Conservation (phyloP, 2,797 vertebrate genomes). For the Falco berigora region DNA sequence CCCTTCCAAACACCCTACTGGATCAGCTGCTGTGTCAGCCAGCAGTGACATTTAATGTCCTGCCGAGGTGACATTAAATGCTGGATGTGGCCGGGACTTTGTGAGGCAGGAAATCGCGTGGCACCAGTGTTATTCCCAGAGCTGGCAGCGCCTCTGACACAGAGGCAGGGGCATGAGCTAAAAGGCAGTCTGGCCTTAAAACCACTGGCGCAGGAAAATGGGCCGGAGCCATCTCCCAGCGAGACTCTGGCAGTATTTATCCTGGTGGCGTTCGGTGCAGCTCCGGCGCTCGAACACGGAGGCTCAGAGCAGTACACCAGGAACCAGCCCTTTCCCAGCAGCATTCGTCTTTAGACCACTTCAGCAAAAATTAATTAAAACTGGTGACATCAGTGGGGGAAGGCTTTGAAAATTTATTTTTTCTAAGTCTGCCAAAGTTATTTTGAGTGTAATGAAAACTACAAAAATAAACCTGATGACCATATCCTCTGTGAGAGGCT, state of each 20-base stretch:
- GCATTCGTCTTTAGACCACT: neutral
- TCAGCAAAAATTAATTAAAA: constrained; percentile 61
- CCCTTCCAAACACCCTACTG: neutral
- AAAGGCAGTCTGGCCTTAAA: constrained; percentile 21
- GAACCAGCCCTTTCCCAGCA: neutral
- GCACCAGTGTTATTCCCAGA: neutral
- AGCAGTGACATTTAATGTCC: neutral
- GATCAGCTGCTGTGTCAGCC: neutral
- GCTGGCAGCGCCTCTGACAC: neutral
- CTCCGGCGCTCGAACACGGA: neutral
- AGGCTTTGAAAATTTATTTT: constrained; percentile 56
- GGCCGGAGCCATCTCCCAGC: neutral
- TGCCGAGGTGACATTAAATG: neutral
- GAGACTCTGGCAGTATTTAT: neutral
- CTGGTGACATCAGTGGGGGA: constrained; percentile 37
- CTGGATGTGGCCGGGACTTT: neutral
- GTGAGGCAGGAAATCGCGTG: neutral
- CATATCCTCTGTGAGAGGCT: constrained; percentile 18
- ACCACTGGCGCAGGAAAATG: neutral
- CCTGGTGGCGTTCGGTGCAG: neutral
- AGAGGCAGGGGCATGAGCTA: neutral
- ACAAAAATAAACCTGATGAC: constrained; percentile 62
- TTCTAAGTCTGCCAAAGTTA: constrained; percentile 47
- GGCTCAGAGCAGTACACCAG: neutral
- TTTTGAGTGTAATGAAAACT: constrained; percentile 62